Percentiles rank a stretch among this genome's conserved stretches.
Evolutionary conservation across 2,888 invertebrate genomes (phyloP).

Genomic region (Chaitophorus viminalis): DNA sequence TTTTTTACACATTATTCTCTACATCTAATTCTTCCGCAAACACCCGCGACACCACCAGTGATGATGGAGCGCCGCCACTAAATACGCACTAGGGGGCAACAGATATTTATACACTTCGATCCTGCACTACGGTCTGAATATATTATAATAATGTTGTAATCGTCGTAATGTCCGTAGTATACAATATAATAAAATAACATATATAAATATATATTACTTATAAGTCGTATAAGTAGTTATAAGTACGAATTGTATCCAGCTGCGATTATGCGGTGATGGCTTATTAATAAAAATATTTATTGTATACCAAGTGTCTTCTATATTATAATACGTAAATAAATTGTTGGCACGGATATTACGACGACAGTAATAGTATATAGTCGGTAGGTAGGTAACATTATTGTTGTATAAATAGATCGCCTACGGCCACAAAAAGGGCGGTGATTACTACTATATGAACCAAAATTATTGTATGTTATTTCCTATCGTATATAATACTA

Average conservation of each 20-base stretch:
- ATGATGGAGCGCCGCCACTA: conserved; percentile 64
- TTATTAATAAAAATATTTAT: conserved; percentile 29
- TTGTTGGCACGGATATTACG: conserved; percentile 58
- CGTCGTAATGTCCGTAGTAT: conserved; percentile 53
- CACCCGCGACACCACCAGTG: neutral
- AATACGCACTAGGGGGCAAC: conserved; percentile 34
- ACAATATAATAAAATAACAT: conserved; percentile 22
- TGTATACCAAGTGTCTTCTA: conserved; percentile 9
- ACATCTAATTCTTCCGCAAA: neutral
- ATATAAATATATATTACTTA: no score
- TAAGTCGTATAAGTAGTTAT: conserved; percentile 28
- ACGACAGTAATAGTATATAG: conserved; percentile 52
- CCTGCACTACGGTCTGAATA: conserved; percentile 22
- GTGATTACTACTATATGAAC: neutral
- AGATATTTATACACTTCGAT: conserved; percentile 1
- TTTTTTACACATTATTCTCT: no score
- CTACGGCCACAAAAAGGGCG: neutral
- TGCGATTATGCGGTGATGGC: neutral
- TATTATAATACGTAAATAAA: conserved; percentile 47
- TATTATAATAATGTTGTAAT: conserved; percentile 13
- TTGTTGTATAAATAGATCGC: conserved; percentile 52
- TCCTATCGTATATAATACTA: neutral
- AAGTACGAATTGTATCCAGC: conserved; percentile 13
- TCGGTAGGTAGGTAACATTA: conserved; percentile 19
- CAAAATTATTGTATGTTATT: conserved; percentile 23